Base-by-base conservation (phyloP, 1,140 invertebrate species). In the Mycetomoellerius zeteki region DNA sequence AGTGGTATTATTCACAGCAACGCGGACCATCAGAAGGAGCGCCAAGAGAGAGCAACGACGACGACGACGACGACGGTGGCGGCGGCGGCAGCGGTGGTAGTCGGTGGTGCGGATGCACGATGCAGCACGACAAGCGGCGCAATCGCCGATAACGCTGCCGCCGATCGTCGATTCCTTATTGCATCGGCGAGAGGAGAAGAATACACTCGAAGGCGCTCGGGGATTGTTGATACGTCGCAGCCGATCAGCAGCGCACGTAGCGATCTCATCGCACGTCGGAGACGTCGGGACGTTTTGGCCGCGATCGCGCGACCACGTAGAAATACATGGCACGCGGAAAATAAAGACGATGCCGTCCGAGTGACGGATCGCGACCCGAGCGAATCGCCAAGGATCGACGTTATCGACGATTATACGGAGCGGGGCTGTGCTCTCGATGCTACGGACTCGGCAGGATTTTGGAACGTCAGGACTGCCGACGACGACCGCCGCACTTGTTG, bases 1-100 rank as follows among this genome's bases (percentile, higher is more conserved):
- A 80, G 87, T 91, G 90, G 86, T 91, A 86, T 86, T 75, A 85
- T 85, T 86, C 89, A 88, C 89, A 88, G 91, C 84, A 73, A 89
- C 89, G 84, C 19, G 54, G 37, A 21, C 24, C 4, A 21, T 7
- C 37, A 27, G 14, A 33, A 64, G 47, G 7, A 64, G n/a, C 54
- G n/a, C 2, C 54, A 56, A 10, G 14, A 24, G 60, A 50, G 24
- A 52, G 43, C 62, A 64, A 47, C 82, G 65, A 56, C 30, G 27
- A 77, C 14, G 56, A 81, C 21, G 4, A n/a, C 65, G n/a, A 33
- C 60, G 56, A 2, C 33, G 5, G 19, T 43, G 60, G 1, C 54
- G 47, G 6, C 19, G 30, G 27, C 64, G 47, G 8, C 80, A 60
- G 54, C 54, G 60, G 30, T 37, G 47, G 16, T 69, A 64, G 43